These are phyloP conservation scores for Listronotus oregonensis DNA, from an alignment of 1,140 invertebrate species.

Conservation along the genomic window DNA sequence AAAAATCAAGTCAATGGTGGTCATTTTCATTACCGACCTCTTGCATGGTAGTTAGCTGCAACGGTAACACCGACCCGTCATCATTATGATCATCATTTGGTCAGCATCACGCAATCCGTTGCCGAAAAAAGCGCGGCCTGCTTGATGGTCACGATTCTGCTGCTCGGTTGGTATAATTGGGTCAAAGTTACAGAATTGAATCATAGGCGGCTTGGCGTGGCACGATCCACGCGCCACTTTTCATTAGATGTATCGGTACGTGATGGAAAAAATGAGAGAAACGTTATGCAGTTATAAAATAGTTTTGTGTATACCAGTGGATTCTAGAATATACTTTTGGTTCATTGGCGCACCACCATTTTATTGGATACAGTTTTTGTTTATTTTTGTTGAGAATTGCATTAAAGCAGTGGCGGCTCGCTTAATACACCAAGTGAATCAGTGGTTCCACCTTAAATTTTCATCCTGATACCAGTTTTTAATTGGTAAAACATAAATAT, in stretches of 20 bases:
- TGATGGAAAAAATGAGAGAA: slow-evolving; percentile 22
- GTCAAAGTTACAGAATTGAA: slow-evolving; percentile 41
- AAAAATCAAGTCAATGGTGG: slow-evolving; percentile 13
- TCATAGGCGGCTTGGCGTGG: slow-evolving; percentile 34
- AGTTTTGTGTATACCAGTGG: too few relatives aligned
- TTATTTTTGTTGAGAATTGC: too few relatives aligned
- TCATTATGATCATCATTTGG: slow-evolving; percentile 28
- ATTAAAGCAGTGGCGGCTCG: too few relatives aligned
- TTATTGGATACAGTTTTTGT: too few relatives aligned
- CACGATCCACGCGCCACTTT: slow-evolving; percentile 34
- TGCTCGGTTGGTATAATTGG: slow-evolving; percentile 30
- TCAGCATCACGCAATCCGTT: slow-evolving; percentile 33
- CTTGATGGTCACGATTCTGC: slow-evolving; percentile 33
- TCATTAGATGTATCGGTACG: slow-evolving; percentile 33
- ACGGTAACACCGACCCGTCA: slow-evolving; percentile 26
- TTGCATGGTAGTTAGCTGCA: slow-evolving; percentile 27
- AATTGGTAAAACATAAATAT: too few relatives aligned
- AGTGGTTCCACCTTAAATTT: too few relatives aligned
- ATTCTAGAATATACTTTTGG: too few relatives aligned
- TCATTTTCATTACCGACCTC: slow-evolving; percentile 14
- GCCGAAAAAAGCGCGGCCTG: slow-evolving; percentile 30
- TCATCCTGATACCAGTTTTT: too few relatives aligned
- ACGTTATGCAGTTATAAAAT: slow-evolving; percentile 17
- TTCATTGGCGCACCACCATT: too few relatives aligned
- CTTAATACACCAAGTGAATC: too few relatives aligned